Evolutionary conservation across 2,797 vertebrate species (phyloP).

Genomic region (Nyctibius grandis): DNA sequence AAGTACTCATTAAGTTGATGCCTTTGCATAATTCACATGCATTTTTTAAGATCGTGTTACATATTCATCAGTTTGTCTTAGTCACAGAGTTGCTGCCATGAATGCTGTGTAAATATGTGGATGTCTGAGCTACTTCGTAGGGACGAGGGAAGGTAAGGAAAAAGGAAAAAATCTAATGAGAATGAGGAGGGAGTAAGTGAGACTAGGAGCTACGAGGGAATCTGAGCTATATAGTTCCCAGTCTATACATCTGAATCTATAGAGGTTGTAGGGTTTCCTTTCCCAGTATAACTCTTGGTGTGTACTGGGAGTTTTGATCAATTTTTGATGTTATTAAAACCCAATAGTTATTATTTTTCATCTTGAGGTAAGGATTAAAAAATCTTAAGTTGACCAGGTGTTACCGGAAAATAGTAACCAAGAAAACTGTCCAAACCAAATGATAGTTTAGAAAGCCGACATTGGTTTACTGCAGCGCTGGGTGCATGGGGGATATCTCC

Average conservation of each 20-base stretch:
- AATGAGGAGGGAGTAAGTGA: neutral
- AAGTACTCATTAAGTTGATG: neutral
- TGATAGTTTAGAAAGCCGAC: too few relatives aligned
- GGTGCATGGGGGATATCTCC: too few relatives aligned
- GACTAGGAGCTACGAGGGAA: neutral
- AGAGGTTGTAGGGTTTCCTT: neutral
- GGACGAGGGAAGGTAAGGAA: neutral
- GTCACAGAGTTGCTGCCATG: neutral
- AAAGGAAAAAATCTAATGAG: neutral
- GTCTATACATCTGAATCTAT: neutral
- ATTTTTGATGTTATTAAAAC: neutral
- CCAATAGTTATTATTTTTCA: neutral
- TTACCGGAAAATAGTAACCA: too few relatives aligned
- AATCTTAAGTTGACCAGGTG: neutral
- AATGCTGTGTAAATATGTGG: neutral
- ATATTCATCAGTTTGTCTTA: neutral
- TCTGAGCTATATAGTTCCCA: neutral
- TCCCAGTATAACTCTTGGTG: neutral
- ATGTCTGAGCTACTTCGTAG: neutral
- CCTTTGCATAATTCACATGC: neutral
- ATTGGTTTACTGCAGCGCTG: too few relatives aligned
- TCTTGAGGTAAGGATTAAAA: neutral
- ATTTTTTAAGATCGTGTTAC: slow-evolving; percentile 5
- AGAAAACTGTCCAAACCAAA: too few relatives aligned
- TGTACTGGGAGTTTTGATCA: neutral